phyloP scores from a whole-genome alignment of 2,888 invertebrate genomes.

The Beris morrisii region DNA sequence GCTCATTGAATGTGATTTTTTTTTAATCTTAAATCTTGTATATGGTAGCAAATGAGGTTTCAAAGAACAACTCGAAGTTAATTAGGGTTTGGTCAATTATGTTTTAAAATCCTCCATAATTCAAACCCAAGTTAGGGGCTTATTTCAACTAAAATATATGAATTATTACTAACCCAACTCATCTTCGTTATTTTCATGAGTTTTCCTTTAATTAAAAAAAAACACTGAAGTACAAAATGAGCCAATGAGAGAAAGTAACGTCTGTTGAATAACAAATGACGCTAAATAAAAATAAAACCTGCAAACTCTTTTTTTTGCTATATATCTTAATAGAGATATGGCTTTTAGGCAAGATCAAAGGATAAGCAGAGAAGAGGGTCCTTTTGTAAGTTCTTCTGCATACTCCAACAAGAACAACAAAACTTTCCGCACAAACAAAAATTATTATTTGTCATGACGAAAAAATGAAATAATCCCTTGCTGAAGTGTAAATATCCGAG shows the following conservation, averaged over 20 bases:
- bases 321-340: conserved; percentile 19
- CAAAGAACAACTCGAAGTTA: too few species aligned
- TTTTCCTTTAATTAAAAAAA: conserved; percentile 24
- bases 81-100: too few species aligned
- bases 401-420: conserved; percentile 23
- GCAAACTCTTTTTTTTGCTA: conserved; percentile 12
- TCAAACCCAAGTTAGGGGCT: too few species aligned
- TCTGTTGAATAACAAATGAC: conserved; percentile 25
- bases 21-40: too few species aligned
- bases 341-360: conserved; percentile 31
- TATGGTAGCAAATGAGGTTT: too few species aligned
- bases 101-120: too few species aligned
- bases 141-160: too few species aligned
- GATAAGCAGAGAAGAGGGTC: conserved; percentile 24
- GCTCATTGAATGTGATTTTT: too few species aligned
- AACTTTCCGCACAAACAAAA: conserved; percentile 15
- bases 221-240: neutral
- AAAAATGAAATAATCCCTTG: conserved; percentile 26
- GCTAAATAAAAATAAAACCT: conserved; percentile 11
- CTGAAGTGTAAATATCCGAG: conserved; percentile 29
- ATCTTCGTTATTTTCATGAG: neutral
- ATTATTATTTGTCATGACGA: conserved; percentile 26
- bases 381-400: neutral
- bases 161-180: too few species aligned
- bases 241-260: conserved; percentile 13